Percentiles rank a stretch among this genome's conserved stretches.
These are phyloP conservation scores for Macropodus opercularis DNA, from an alignment of 2,797 vertebrate genomes.

Conservation along the genomic window DNA sequence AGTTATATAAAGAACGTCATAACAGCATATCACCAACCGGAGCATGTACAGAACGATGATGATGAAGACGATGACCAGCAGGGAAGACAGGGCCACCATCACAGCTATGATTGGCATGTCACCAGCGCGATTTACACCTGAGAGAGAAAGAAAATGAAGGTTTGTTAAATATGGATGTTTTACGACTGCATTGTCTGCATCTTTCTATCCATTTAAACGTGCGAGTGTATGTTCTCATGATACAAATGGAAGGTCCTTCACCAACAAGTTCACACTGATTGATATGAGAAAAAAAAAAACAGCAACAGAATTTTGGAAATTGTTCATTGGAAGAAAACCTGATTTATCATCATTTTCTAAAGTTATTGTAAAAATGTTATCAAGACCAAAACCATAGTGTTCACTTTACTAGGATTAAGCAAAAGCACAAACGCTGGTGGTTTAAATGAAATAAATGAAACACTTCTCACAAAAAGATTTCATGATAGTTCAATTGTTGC, in stretches of 20 bases:
- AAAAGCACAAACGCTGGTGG: too few relatives aligned
- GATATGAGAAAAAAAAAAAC: too few relatives aligned
- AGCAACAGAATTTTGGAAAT: too few relatives aligned
- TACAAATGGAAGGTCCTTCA: not conserved
- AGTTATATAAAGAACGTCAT: slow-evolving; percentile 10
- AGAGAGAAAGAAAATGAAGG: slow-evolving; percentile 10
- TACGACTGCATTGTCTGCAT: not conserved
- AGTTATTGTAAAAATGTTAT: too few relatives aligned
- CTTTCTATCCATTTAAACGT: too few relatives aligned
- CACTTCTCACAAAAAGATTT: too few relatives aligned
- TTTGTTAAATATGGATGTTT: slow-evolving; percentile 4
- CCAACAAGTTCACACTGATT: not conserved
- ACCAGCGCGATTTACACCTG: slow-evolving; percentile 72
- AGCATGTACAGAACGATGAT: slow-evolving; percentile 99
- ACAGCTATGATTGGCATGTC: slow-evolving; percentile 96
- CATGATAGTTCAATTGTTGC: not conserved
- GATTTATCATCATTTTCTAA: too few relatives aligned
- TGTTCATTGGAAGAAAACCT: too few relatives aligned
- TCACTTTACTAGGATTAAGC: not conserved
- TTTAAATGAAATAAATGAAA: too few relatives aligned
- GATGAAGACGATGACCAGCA: slow-evolving; percentile 98
- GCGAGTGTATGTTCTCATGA: too few relatives aligned
- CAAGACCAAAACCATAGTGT: not conserved
- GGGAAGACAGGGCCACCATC: slow-evolving; percentile 95
- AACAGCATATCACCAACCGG: slow-evolving; percentile 82